Evolutionary conservation across 2,113 vertebrate genomes (phyloP).

Genomic region (Prinia subflava): DNA sequence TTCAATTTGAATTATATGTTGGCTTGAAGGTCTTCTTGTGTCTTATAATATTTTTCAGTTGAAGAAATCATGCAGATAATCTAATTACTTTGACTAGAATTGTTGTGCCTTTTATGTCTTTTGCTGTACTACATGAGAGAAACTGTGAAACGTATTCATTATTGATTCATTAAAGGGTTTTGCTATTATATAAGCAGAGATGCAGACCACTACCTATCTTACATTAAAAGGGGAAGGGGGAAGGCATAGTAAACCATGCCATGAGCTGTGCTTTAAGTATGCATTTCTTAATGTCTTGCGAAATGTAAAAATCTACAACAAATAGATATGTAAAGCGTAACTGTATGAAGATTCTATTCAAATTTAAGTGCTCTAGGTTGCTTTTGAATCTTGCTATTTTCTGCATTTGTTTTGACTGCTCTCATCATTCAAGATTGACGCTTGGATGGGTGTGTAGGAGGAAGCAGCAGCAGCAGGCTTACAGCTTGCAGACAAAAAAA

Average conservation of each 20-base stretch:
- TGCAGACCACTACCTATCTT: slow-evolving; percentile 24
- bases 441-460: slow-evolving; percentile 84
- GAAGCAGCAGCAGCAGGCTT: slow-evolving; percentile 80
- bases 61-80: slow-evolving; percentile 58
- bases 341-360: slow-evolving; percentile 73
- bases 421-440: slow-evolving; percentile 84
- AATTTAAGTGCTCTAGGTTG: slow-evolving; percentile 72
- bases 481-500: slow-evolving; percentile 91
- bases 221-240: slow-evolving; percentile 8
- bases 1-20: slow-evolving; percentile 41
- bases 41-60: slow-evolving; percentile 59
- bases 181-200: slow-evolving; percentile 32
- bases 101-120: slow-evolving; percentile 56
- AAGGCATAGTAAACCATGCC: slow-evolving; percentile 17
- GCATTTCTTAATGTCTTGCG: slow-evolving; percentile 59
- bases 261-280: slow-evolving; percentile 55
- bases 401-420: slow-evolving; percentile 83
- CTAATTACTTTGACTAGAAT: slow-evolving; percentile 64
- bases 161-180: slow-evolving; percentile 35
- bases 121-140: slow-evolving; percentile 47
- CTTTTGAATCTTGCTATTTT: slow-evolving; percentile 80
- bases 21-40: slow-evolving; percentile 36
- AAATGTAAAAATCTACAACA: slow-evolving; percentile 74
- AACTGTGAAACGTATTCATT: slow-evolving; percentile 34
- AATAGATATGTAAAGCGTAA: slow-evolving; percentile 66